Evolutionary conservation across 1,140 invertebrate species (phyloP), one percentile per base, ranked within the genome.

Genomic region (Drosophila parabipectinata): DNA sequence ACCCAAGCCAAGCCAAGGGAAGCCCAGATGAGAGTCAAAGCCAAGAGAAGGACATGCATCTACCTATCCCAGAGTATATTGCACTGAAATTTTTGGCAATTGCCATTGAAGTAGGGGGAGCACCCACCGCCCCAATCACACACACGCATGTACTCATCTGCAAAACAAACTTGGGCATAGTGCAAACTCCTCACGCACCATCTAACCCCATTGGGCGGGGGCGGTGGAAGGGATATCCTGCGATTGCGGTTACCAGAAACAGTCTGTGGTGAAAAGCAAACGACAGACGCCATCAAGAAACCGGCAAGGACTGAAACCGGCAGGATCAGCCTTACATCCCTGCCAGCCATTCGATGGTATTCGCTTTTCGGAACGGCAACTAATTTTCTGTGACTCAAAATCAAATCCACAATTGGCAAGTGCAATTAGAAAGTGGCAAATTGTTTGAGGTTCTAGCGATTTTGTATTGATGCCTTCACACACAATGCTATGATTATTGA

Each of bases 21-120:
- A 21, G 18, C 18, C 44, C 14, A 37, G 72, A 48, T 15, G 48
- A 53, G 62, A 77, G 75, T 73, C 62, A 74, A 84, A 84, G 72
- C 54, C 72, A 73, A 68, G 62, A 68, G 77, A 64, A 85, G 81
- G 72, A 77, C 67, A 77, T 66, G 77, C 47, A 63, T 51, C 51
- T n/a, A 50, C 67, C 66, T 55, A 67, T 67, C 34, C 34, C 6
- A 44, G 12, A 61, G 32, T 60, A 45, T 78, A 61, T 68, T 71
- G 71, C 76, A 75, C 76, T 72, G 77, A 47, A 84, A 84, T 84
- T 85, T 84, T 85, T 74, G 81, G 81, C 28, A 73, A 84, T 77
- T 77, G 77, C 77, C 73, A 77, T 77, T 66, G 67, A 73, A 64
- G 55, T 54, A 45, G 48, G 26, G 48, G 48, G 45, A 14, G 37